Conservation (phyloP, 2,797 vertebrate genomes). For the Decapterus maruadsi region DNA sequence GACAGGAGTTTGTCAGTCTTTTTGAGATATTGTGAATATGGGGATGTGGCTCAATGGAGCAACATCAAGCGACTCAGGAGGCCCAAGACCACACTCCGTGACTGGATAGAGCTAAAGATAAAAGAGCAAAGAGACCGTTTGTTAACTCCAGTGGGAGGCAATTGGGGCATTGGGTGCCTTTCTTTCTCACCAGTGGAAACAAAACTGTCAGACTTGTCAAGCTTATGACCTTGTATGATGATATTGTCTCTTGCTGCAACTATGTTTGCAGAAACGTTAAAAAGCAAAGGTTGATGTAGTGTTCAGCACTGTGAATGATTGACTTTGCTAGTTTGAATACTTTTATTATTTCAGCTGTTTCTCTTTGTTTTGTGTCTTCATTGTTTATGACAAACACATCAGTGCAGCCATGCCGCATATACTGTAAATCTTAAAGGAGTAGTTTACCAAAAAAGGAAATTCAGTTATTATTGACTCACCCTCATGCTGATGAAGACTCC, state of each 20-base stretch:
- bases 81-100: constrained; percentile 52
- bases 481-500: no score
- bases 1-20: constrained; percentile 68
- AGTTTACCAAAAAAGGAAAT: no score
- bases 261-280: background rate
- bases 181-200: constrained; percentile 42
- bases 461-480: no score
- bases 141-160: constrained; percentile 51
- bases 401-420: constrained; percentile 9
- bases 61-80: constrained; percentile 46
- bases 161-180: constrained; percentile 18
- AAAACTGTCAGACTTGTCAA: constrained; percentile 38
- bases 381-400: background rate
- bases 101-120: constrained; percentile 62
- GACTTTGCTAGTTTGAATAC: background rate
- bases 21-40: constrained; percentile 56
- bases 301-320: background rate
- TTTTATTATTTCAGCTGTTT: background rate
- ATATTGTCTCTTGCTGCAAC: constrained; percentile 30
- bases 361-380: background rate
- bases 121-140: constrained; percentile 55
- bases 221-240: constrained; percentile 44
- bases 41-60: constrained; percentile 61
- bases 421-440: background rate
- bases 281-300: no score